Percentiles rank a stretch among this genome's conserved stretches.
phyloP scores from a whole-genome alignment of 2,797 vertebrate genomes.

The Adelosebastes latens region DNA sequence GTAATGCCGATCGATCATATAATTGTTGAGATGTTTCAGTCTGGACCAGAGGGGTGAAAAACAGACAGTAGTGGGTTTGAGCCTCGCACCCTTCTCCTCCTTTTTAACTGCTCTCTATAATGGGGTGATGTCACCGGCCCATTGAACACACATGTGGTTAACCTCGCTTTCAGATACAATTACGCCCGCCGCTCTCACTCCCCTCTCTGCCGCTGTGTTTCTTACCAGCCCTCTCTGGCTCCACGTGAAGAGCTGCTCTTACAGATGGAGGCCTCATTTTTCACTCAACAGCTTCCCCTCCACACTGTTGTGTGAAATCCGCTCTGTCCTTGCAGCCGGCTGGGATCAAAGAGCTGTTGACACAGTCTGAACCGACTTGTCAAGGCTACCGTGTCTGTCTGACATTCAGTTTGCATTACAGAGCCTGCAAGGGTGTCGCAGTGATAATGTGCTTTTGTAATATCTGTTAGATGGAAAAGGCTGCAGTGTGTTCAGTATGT shows the following conservation, averaged over 20 bases:
- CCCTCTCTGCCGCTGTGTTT: constrained; percentile 45
- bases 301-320: constrained; percentile 24
- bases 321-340: constrained; percentile 39
- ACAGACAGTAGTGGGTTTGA: constrained; percentile 39
- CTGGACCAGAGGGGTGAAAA: not conserved
- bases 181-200: constrained; percentile 58
- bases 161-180: constrained; percentile 70
- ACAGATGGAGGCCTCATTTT: constrained; percentile 45
- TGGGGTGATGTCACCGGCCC: constrained; percentile 30
- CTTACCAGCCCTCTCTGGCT: constrained; percentile 43
- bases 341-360: constrained; percentile 63
- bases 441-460: constrained; percentile 38
- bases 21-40: not conserved
- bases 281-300: constrained; percentile 48
- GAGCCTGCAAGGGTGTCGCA: constrained; percentile 18
- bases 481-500: constrained; percentile 15
- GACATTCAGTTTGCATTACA: constrained; percentile 49
- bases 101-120: constrained; percentile 27
- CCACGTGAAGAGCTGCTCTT: constrained; percentile 56
- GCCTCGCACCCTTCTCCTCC: constrained; percentile 19
- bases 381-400: constrained; percentile 42
- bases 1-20: not conserved
- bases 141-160: constrained; percentile 51
- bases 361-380: constrained; percentile 53
- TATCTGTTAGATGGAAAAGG: constrained; percentile 43